These are phyloP conservation scores for Gallinago solitaria DNA, from an alignment of 2,797 vertebrate genomes.

Conservation along the genomic window DNA sequence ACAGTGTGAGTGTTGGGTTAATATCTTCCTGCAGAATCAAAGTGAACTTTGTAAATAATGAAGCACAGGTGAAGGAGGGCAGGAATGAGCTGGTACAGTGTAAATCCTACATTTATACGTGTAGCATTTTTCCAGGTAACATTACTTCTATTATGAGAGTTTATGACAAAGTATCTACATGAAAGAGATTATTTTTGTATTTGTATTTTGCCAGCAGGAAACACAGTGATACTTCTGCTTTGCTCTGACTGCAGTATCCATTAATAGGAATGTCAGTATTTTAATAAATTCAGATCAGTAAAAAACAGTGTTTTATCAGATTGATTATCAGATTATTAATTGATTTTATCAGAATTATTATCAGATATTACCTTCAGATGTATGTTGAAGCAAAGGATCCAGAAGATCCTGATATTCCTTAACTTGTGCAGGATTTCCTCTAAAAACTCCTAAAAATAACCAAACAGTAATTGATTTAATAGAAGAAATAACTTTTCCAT, in stretches of 20 bases:
- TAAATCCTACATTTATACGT: neutral
- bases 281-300: neutral
- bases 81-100: neutral
- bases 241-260: neutral
- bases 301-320: neutral
- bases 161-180: neutral
- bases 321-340: no score
- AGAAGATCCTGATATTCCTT: conserved; percentile 92
- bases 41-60: neutral
- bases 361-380: conserved; percentile 84
- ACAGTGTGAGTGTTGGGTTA: neutral
- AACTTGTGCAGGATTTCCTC: conserved; percentile 88
- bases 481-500: neutral
- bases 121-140: neutral
- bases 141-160: neutral
- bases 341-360: neutral
- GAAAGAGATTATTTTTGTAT: neutral
- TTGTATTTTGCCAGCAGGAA: neutral
- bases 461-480: neutral
- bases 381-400: conserved; percentile 88
- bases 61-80: neutral
- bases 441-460: conserved; percentile 86
- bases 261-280: neutral
- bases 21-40: neutral
- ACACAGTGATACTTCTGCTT: neutral